Base-by-base conservation (phyloP, 1,140 invertebrate genomes). In the Vanessa tameamea region DNA sequence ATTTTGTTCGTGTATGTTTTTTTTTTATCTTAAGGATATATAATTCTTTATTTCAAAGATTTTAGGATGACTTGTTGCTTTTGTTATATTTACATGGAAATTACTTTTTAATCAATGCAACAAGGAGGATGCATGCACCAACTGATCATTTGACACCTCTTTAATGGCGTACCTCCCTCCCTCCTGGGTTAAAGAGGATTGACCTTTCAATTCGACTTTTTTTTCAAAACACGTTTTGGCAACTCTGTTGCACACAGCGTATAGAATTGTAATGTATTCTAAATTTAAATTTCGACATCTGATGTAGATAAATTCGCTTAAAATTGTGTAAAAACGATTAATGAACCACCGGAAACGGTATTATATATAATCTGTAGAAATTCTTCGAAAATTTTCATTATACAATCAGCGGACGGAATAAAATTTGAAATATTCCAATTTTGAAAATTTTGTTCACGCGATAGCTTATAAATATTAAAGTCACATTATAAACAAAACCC, bases 181-280 rank as follows among this genome's bases (percentile, higher is more conserved):
- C 66, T 77, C 63, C 47, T 66, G 71, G 73, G 73, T 75, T 69
- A 73, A 69, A 66, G 75, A 69, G 75, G 75, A 77, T 66, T 77
- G 75, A 77, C 70, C 75, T 72, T 73, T 73, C 59, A 66, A 69
- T 73, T 65, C 47, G 61, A 59, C 61, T 77, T 70, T 69, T 75
- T 75, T 64, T 68, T 57, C 37, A 20, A 69, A 75, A 75, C 73
- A 65, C 43, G 73, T 75, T 75, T 61, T 75, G 61, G 61, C 68
- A 70, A 70, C 48, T 69, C 47, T 26, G 67, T 65, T 70, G 73
- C 68, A 73, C 55, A 59, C 55, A 61, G 65, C 65, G 72, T 68
- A 65, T 47, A 75, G 61, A 69, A 64, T 64, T 48, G 66, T 69
- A 68, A 74, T 68, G 16, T 63, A 74, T 69, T 64, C 64, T 74